Evolutionary conservation across 2,797 vertebrate species (phyloP).

Genomic region (Channallabes apus): DNA sequence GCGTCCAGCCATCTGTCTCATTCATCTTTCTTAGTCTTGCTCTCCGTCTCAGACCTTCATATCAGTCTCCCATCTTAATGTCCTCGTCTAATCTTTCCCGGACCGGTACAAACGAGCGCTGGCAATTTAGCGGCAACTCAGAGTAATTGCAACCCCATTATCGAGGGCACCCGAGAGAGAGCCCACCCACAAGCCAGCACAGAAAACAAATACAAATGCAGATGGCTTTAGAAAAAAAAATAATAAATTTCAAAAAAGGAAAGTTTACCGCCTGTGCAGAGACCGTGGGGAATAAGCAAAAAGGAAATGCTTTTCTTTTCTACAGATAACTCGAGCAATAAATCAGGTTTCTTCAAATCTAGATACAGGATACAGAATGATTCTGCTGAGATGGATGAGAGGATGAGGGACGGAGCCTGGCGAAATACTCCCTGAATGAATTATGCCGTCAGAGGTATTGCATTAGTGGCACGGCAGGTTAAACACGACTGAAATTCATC

Average conservation of each 20-base stretch:
- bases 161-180: slow-evolving; percentile 40
- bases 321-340: not conserved
- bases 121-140: slow-evolving; percentile 57
- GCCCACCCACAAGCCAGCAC: slow-evolving; percentile 39
- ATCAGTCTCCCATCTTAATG: slow-evolving; percentile 46
- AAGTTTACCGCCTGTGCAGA: not conserved
- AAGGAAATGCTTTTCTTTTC: not conserved
- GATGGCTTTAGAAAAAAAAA: not conserved
- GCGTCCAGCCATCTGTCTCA: slow-evolving; percentile 38
- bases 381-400: not conserved
- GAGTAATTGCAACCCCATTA: slow-evolving; percentile 61
- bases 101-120: slow-evolving; percentile 52
- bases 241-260: not conserved
- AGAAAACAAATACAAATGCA: slow-evolving; percentile 33
- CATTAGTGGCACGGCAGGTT: not conserved
- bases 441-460: not conserved
- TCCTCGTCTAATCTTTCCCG: slow-evolving; percentile 55
- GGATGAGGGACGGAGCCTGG: not conserved
- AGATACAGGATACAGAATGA: not conserved
- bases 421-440: slow-evolving; percentile 16
- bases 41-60: slow-evolving; percentile 44
- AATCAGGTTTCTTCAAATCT: slow-evolving; percentile 7
- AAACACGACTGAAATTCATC: slow-evolving; percentile 31
- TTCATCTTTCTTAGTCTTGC: slow-evolving; percentile 50
- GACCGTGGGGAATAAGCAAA: slow-evolving; percentile 1